phyloP scores from a whole-genome alignment of 1,140 invertebrate genomes.

The Cydia amplana region DNA sequence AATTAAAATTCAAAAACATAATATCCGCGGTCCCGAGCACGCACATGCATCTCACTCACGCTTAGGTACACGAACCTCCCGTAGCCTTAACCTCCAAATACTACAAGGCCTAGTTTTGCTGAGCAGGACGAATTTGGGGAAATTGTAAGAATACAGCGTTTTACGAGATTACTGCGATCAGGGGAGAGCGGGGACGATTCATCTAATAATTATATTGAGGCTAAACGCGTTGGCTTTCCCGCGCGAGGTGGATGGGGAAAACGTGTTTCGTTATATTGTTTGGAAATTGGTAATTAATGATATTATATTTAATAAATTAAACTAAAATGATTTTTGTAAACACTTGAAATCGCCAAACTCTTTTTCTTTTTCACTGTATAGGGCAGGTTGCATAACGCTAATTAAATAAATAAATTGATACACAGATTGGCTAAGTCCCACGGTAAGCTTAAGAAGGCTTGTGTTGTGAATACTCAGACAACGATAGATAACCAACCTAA shows the following conservation, averaged over 20 bases:
- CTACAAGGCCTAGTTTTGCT: not conserved
- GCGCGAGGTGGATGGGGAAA: not conserved
- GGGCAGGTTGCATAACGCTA: too few species aligned
- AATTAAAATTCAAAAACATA: too few species aligned
- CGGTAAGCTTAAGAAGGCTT: too few species aligned
- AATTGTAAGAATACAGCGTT: slow-evolving; percentile 41
- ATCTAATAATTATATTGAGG: slow-evolving; percentile 50
- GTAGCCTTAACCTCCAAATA: not conserved
- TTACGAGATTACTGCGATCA: slow-evolving; percentile 42
- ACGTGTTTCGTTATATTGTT: not conserved
- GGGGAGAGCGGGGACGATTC: slow-evolving; percentile 43
- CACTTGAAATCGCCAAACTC: too few species aligned
- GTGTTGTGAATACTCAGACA: too few species aligned
- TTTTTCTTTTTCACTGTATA: too few species aligned
- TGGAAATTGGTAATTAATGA: not conserved
- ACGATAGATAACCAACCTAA: too few species aligned
- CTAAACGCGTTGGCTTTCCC: slow-evolving; percentile 36
- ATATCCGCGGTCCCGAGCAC: too few species aligned
- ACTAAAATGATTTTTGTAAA: too few species aligned
- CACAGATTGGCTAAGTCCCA: too few species aligned
- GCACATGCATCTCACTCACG: too few species aligned
- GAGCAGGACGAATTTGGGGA: not conserved
- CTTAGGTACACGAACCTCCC: not conserved
- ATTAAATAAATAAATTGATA: too few species aligned
- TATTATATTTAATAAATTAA: not conserved